Evolutionary conservation across 2,888 invertebrate genomes (phyloP), one percentile per base, ranked within the genome.

Genomic region (Dolichomitus sp.): DNA sequence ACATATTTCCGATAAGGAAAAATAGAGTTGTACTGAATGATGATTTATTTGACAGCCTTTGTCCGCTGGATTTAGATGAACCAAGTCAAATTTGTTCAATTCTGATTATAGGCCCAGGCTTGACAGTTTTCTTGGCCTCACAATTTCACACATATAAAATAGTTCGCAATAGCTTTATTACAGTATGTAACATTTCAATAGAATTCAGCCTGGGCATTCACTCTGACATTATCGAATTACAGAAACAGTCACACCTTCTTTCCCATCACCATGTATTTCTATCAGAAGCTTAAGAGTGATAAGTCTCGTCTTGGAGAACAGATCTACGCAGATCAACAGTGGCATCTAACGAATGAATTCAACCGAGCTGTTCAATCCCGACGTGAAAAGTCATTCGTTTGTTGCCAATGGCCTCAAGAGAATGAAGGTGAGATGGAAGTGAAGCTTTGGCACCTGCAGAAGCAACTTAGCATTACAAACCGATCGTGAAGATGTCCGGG

Each of bases 401-500:
- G 76, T 61, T 75, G 70, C 54, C 75, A 54, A 63, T 66, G 66
- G 37, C 54, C 23, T 57, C 14, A 3, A 23, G 27, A 45, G 45
- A 75, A 66, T 42, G 72, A 52, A 69, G 63, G 57, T 57, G 79
- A 66, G 70, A 76, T 69, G 66, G 75, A 85, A 87, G 86, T 85
- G 87, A 88, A 83, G 85, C 84, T 89, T 85, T 72, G 84, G 87
- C 85, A 85, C 85, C 85, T 87, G 72, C 80, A 33, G 68, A 40
- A 70, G 69, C 78, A 65, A 75, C 74, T 54, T 70, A 72, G 63
- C 80, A 73, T 73, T 75, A 83, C 76, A 72, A 70, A 79, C 52
- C 61, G 79, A 79, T 82, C 70, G 74, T 78, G 81, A 82, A 79
- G 78, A 79, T 79, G 79, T 83, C 72, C 80, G 37, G 70, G 57